Base-by-base conservation (phyloP, 2,113 vertebrate species). In the Bos taurus region DNA sequence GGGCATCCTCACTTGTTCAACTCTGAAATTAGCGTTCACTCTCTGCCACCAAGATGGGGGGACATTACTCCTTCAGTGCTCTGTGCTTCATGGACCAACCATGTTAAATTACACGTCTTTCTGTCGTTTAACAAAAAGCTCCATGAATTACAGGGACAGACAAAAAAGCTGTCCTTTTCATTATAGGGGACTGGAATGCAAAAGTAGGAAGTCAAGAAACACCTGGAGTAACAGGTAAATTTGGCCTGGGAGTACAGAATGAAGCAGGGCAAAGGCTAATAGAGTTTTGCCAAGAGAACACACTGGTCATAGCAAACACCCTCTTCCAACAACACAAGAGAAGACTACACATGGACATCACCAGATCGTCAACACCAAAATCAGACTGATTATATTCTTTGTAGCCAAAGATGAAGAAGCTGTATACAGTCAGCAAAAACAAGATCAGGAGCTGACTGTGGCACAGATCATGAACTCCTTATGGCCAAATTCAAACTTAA, bases 21-120 rank as follows among this genome's bases (percentile, higher is more conserved):
- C 25, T 46, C 33, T 14, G 26, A 50, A 43, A 33, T 28, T 43
- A 67, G 15, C 2, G 0, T 33, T 57, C 16, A 25, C 67, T 33
- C 56, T 48, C 57, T 40, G 67, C 16, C 48, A 84, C 43, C 28
- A 84, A 92, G 43, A 64, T 0, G 0, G 8, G 4, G 17, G 12
- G 23, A 14, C 1, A 21, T 17, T 17, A 33, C 5, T 28, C 5
- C 62, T 25, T 74, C 16, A 33, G 33, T 6, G 19, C 33, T 48
- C 60, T 3, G 5, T 28, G 40, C 52, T 30, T 59, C 2, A 30
- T 0, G 4, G 14, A 52, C 17, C 33, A 10, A 17, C 13, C 7
- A 4, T 0, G 2, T 3, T 15, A 30, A 57, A 56, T 2, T 21
- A 23, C 48, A 26, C 2, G 0, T 15, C 60, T 77, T 43, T 80